A percentile compares a stretch with the other conserved stretches of the same genome.
phyloP scores from a whole-genome alignment of 2,113 vertebrate genomes.

The Eulemur macaco region DNA sequence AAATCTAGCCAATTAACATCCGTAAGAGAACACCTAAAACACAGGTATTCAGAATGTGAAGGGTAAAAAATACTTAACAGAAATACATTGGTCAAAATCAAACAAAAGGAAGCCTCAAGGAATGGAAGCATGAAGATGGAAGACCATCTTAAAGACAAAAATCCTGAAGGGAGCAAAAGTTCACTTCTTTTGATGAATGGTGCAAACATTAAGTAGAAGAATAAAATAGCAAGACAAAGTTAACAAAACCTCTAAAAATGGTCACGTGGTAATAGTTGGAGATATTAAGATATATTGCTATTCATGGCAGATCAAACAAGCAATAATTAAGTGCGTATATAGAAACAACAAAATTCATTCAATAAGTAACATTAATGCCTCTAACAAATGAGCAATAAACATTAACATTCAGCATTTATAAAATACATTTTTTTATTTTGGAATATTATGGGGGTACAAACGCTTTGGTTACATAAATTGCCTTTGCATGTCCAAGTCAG shows the following conservation, averaged over 20 bases:
- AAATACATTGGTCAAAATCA: background rate
- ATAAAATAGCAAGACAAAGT: background rate
- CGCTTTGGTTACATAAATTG: no score
- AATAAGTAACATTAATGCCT: background rate
- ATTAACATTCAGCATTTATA: background rate
- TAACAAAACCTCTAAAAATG: background rate
- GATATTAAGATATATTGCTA: background rate
- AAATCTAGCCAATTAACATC: background rate
- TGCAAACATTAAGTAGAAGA: background rate
- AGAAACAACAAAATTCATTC: background rate
- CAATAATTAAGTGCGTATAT: background rate
- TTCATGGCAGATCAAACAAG: background rate
- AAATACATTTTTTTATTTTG: background rate
- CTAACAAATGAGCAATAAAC: background rate
- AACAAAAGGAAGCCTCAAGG: background rate
- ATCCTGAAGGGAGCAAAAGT: background rate
- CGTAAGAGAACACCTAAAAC: background rate
- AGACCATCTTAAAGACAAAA: background rate
- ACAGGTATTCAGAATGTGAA: background rate
- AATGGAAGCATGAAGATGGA: background rate
- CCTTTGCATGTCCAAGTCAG: no score
- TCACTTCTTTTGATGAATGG: background rate
- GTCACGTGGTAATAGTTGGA: background rate
- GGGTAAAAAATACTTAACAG: slow-evolving; percentile 7
- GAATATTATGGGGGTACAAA: no score